Base-by-base conservation (phyloP, 2,888 invertebrate species). In the Mesochorus sp. region DNA sequence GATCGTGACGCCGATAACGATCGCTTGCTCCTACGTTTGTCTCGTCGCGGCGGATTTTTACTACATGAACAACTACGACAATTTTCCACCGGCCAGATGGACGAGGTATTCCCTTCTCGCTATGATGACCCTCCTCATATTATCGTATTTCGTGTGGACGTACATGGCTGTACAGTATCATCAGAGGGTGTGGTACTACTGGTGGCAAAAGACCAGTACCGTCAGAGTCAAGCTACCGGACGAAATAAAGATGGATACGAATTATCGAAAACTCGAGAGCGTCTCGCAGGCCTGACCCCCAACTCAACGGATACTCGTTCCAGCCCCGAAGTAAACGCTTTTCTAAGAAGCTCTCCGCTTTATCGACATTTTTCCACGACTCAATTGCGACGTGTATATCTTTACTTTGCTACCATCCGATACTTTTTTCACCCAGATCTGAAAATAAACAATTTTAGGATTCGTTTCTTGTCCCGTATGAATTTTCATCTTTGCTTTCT, bases 351-450 rank as follows among this genome's bases (percentile, higher is more conserved):
- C 97, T 84, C 98, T 93, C 83, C 97, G 93, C 88, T 97, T 97
- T 85, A 98, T 95, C 19, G 96, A 95, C 88, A 97, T 95, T 92
- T 97, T 98, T 14, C 98, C 98, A 84, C 96, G 95, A 79, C 96
- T 95, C 83, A 98, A 91, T 89, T 97, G 96, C 0, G 95, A 94
- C 85, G 96, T 94, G 89, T 95, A 96, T 88, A 98, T 96, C 89
- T 96, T 93, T 17, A 97, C 94, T 91, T 97, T 96, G 80, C 94
- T 95, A 77, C 94, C 94, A 86, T 97, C 96, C 2, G 92, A 92
- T 0, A 95, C 93, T 91, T 97, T 97, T 88, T 97, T 96, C 53
- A 98, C 96, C 95, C 96, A 97, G 88, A 98, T 95, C 97, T 97
- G 91, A 1, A 94, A 93, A 82, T 82, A 85, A 82, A 84, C 5